These are phyloP conservation scores for Alloplasta piceator DNA, from an alignment of 2,888 invertebrate species.

Conservation along the genomic window DNA sequence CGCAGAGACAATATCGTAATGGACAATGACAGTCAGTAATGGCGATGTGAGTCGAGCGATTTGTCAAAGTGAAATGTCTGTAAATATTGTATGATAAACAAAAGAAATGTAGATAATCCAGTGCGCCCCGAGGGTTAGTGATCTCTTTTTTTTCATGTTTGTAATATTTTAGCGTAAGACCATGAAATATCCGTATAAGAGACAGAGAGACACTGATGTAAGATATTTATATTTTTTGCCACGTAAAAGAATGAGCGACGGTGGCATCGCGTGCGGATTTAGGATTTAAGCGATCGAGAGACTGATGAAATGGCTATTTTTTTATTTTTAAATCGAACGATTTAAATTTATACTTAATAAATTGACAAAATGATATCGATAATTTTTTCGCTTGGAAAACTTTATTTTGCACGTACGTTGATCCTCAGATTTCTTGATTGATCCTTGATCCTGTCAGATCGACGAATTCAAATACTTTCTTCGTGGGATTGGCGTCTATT, in stretches of 20 bases:
- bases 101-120: conserved; percentile 16
- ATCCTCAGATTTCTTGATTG: neutral
- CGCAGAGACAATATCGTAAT: neutral
- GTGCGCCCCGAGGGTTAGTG: conserved; percentile 15
- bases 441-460: neutral
- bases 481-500: neutral
- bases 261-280: conserved; percentile 41
- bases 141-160: conserved; percentile 31
- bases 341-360: conserved; percentile 47
- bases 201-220: conserved; percentile 26
- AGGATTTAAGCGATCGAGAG: conserved; percentile 58
- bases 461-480: neutral
- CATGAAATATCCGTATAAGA: neutral
- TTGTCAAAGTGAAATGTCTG: neutral
- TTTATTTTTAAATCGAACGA: conserved; percentile 1
- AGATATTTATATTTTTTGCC: conserved; percentile 50
- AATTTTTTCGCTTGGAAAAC: neutral
- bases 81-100: conserved; percentile 47
- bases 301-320: conserved; percentile 59
- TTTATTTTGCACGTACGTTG: neutral
- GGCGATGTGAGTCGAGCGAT: neutral
- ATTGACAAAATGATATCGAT: conserved; percentile 29
- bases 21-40: neutral
- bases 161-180: neutral
- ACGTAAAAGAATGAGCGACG: conserved; percentile 25